These are phyloP conservation scores for Hololepta plana DNA, from an alignment of 2,888 invertebrate genomes.

Conservation along the genomic window DNA sequence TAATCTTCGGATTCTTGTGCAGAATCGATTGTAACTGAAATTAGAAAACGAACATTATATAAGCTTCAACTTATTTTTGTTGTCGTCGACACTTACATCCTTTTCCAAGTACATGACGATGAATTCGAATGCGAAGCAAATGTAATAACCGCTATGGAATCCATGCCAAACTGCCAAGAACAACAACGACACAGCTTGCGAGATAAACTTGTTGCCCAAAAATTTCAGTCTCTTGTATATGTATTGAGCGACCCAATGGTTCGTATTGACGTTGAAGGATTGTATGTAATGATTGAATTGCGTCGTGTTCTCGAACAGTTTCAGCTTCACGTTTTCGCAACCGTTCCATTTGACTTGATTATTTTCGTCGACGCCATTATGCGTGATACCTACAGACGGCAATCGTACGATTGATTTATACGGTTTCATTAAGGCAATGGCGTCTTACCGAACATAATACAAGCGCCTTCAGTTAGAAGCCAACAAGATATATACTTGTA, in stretches of 20 bases:
- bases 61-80: neutral
- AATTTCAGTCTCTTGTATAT: constrained; percentile 87
- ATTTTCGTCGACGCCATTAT: constrained; percentile 50
- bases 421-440: neutral
- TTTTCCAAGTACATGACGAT: constrained; percentile 71
- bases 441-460: constrained; percentile 36
- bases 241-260: constrained; percentile 86
- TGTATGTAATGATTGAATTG: constrained; percentile 75
- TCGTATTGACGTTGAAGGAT: constrained; percentile 92
- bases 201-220: constrained; percentile 51
- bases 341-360: constrained; percentile 66
- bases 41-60: constrained; percentile 9
- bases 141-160: constrained; percentile 82
- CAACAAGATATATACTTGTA: constrained; percentile 91
- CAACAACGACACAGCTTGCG: constrained; percentile 59
- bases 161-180: constrained; percentile 97
- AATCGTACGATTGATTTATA: neutral
- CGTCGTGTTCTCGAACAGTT: constrained; percentile 62
- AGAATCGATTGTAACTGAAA: constrained; percentile 38
- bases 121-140: constrained; percentile 85
- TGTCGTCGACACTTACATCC: constrained; percentile 49
- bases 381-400: constrained; percentile 51
- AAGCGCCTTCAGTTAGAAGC: constrained; percentile 73
- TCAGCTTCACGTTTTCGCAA: constrained; percentile 74
- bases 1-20: constrained; percentile 15